These are phyloP conservation scores for Rhyacophila evoluta DNA, from an alignment of 2,888 invertebrate genomes.

Conservation along the genomic window DNA sequence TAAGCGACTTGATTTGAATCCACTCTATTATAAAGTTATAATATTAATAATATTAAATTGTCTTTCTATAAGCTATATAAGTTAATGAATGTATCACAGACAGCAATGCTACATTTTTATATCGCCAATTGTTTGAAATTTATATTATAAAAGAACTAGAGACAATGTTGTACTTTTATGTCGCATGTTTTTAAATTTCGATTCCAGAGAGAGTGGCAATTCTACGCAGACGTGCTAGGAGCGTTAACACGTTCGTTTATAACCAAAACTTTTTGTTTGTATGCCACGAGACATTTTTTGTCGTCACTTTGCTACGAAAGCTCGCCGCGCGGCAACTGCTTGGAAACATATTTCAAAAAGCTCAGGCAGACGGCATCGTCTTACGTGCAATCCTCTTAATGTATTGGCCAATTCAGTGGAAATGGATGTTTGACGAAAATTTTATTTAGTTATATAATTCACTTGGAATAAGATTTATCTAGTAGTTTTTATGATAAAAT, in stretches of 20 bases:
- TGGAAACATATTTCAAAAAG: slow-evolving; percentile 8
- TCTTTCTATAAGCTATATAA: too few species aligned
- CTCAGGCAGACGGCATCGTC: background rate
- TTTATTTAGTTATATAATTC: background rate
- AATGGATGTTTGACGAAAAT: background rate
- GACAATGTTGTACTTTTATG: slow-evolving; percentile 6
- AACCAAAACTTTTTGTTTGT: slow-evolving; percentile 24
- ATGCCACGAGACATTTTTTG: background rate
- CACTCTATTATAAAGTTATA: too few species aligned
- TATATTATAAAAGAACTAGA: background rate
- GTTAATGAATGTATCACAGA: too few species aligned
- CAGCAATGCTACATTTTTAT: too few species aligned
- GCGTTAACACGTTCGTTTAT: slow-evolving; percentile 18
- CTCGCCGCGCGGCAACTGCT: background rate
- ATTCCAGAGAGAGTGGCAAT: background rate
- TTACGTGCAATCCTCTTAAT: background rate
- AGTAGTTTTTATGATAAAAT: too few species aligned
- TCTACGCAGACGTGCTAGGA: slow-evolving; percentile 13
- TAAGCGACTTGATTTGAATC: too few species aligned
- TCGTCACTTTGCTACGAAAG: background rate
- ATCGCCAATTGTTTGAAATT: background rate
- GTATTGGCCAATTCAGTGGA: background rate
- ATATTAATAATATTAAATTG: too few species aligned
- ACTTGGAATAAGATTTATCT: background rate
- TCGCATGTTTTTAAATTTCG: slow-evolving; percentile 18